Conservation (phyloP, 2,113 vertebrate species). For the Arothron firmamentum region DNA sequence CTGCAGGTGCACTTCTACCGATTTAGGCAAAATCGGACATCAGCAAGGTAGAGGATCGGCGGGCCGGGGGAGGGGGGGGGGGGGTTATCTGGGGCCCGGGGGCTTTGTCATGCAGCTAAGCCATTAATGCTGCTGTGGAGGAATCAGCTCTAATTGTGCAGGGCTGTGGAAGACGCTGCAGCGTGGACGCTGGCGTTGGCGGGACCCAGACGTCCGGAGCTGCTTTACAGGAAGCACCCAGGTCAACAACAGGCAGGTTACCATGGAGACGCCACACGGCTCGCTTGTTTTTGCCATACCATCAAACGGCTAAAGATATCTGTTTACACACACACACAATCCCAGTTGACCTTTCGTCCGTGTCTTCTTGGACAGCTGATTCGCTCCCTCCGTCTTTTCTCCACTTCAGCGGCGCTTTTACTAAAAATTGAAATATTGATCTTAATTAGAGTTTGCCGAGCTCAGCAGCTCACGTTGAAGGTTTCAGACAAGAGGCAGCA, state of each 20-base stretch:
- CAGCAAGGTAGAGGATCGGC: slow-evolving; percentile 64
- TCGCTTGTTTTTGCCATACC: too few relatives aligned
- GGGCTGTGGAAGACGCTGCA: slow-evolving; percentile 13
- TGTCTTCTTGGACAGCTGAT: slow-evolving; percentile 60
- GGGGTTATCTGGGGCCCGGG: slow-evolving; percentile 59
- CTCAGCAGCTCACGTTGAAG: slow-evolving; percentile 75
- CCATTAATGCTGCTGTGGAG: slow-evolving; percentile 52
- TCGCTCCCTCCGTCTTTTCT: slow-evolving; percentile 56
- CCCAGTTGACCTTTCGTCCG: slow-evolving; percentile 73
- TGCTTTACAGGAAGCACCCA: too few relatives aligned
- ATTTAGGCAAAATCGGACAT: slow-evolving; percentile 74
- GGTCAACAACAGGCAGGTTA: too few relatives aligned
- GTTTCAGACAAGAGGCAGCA: slow-evolving; percentile 73
- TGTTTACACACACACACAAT: slow-evolving; percentile 29
- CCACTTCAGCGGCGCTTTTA: slow-evolving; percentile 66
- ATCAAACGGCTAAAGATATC: too few relatives aligned
- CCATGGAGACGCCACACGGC: too few relatives aligned
- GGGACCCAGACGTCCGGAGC: background rate
- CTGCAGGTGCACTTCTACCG: slow-evolving; percentile 71
- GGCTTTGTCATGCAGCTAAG: slow-evolving; percentile 25
- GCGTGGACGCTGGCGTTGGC: background rate
- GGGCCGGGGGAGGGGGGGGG: slow-evolving; percentile 37
- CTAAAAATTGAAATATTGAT: slow-evolving; percentile 83
- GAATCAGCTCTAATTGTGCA: slow-evolving; percentile 62
- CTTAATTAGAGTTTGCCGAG: slow-evolving; percentile 82